These are phyloP conservation scores for Platynereis dumerilii DNA, from an alignment of 2,888 invertebrate species.

Conservation along the genomic window DNA sequence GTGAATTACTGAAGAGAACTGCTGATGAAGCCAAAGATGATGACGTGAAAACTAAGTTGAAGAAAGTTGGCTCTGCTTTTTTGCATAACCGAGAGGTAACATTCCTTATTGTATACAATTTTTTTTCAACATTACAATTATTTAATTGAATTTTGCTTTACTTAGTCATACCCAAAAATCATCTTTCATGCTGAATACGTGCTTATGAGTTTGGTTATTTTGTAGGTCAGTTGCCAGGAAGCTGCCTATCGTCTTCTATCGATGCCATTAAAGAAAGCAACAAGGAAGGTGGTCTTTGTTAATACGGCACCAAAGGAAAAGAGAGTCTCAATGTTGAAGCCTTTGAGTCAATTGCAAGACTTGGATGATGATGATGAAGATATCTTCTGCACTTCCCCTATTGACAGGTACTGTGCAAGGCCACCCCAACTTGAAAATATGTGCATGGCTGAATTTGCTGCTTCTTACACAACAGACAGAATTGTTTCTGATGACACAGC, in stretches of 20 bases:
- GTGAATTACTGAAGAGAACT: constrained; percentile 34
- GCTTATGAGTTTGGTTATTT: too few relatives aligned
- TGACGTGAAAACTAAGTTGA: constrained; percentile 35
- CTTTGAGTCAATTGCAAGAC: constrained; percentile 30
- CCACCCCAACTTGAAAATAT: constrained; percentile 43
- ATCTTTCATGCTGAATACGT: too few relatives aligned
- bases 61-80: constrained; percentile 35
- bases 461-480: not conserved
- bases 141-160: too few relatives aligned
- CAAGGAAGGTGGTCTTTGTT: constrained; percentile 35
- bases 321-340: constrained; percentile 44
- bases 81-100: constrained; percentile 37
- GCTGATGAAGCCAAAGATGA: constrained; percentile 41
- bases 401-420: constrained; percentile 47
- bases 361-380: constrained; percentile 34
- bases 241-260: constrained; percentile 37
- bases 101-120: too few relatives aligned
- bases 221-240: constrained; percentile 43
- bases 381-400: constrained; percentile 34
- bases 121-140: too few relatives aligned
- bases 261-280: constrained; percentile 36
- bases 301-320: constrained; percentile 39
- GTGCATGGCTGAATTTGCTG: constrained; percentile 49
- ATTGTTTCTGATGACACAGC: too few relatives aligned
- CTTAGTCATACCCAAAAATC: too few relatives aligned